Evolutionary conservation across 2,797 vertebrate species (phyloP), one percentile per base, ranked within the genome.

Genomic region (Periophthalmus magnuspinnatus): DNA sequence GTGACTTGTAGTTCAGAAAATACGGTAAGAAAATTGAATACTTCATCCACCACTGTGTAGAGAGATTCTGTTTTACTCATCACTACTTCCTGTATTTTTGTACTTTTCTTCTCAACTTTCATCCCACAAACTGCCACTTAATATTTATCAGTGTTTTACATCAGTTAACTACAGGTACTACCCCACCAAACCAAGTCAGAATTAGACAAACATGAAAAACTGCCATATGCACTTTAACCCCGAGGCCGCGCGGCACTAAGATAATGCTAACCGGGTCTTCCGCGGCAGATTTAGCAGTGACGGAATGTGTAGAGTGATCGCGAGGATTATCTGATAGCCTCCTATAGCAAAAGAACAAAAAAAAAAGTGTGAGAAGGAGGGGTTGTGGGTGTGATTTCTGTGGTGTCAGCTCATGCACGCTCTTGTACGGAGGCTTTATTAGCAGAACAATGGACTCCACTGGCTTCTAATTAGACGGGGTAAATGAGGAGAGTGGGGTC

Each of bases 391-490:
- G 93, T 93, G 88, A 95, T 96, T 95, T 95, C 95, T 88, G 88
- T 82, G 84, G 91, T 93, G 94, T 92, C 94, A 91, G 93, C 93
- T 92, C 92, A 94, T 93, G 93, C 86, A 88, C 94, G 91, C 91
- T 91, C 89, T 91, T 93, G 93, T 92, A 94, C 94, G 93, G 93
- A 95, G 94, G 95, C 95, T 96, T 96, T 95, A 97, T 97, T 96
- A 95, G 82, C 82, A 92, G 93, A 95, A 95, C 95, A 96, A 96
- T 94, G 93, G 93, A 88, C 81, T 90, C 94, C 91, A 90, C 92
- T 89, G 95, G 94, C 92, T 95, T 97, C 96, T 96, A 96, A 98
- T 97, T 97, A 97, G 95, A 93, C 86, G 93, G 93, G 94, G 94
- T 95, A 98, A 98, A 97, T 97, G 96, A 95, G 95, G 92, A 96